A percentile compares a stretch with the other conserved stretches of the same genome.
phyloP scores from a whole-genome alignment of 2,797 vertebrate genomes.

The Danio jaintianensis region DNA sequence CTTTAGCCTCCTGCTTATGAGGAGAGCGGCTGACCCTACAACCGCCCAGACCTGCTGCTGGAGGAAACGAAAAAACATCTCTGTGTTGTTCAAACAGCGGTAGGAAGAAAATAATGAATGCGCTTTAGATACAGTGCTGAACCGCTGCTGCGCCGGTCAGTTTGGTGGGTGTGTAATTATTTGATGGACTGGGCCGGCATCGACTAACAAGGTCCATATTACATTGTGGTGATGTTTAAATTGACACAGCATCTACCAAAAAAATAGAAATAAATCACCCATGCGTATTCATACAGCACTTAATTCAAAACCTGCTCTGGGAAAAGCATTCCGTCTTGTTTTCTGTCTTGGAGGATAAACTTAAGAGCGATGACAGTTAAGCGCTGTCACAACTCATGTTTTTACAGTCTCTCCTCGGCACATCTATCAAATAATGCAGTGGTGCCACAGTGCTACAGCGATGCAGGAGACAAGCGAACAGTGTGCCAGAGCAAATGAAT shows the following conservation, averaged over 20 bases:
- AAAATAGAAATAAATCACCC: neutral
- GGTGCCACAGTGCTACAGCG: conserved; percentile 33
- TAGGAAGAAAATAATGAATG: conserved; percentile 59
- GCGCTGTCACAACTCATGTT: conserved; percentile 42
- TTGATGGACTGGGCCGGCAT: conserved; percentile 23
- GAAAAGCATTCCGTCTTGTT: conserved; percentile 13
- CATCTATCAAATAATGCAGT: conserved; percentile 50
- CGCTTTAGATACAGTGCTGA: conserved; percentile 41
- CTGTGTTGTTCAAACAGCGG: conserved; percentile 42
- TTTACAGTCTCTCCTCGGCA: conserved; percentile 36
- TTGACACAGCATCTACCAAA: neutral
- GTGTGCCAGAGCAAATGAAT: conserved; percentile 50
- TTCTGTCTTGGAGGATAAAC: conserved; percentile 23
- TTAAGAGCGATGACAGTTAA: conserved; percentile 44
- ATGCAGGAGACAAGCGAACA: conserved; percentile 26
- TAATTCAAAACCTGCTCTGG: conserved; percentile 5
- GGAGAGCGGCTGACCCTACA: conserved; percentile 56
- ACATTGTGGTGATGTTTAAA: conserved; percentile 2
- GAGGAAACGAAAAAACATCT: conserved; percentile 31
- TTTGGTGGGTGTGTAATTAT: conserved; percentile 53
- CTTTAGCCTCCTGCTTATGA: conserved; percentile 57
- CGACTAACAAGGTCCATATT: conserved; percentile 5
- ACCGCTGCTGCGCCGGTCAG: conserved; percentile 23
- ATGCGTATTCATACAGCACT: neutral
- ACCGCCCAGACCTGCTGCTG: conserved; percentile 46